phyloP scores from a whole-genome alignment of 1,140 invertebrate species.

The Drosophila elegans region DNA sequence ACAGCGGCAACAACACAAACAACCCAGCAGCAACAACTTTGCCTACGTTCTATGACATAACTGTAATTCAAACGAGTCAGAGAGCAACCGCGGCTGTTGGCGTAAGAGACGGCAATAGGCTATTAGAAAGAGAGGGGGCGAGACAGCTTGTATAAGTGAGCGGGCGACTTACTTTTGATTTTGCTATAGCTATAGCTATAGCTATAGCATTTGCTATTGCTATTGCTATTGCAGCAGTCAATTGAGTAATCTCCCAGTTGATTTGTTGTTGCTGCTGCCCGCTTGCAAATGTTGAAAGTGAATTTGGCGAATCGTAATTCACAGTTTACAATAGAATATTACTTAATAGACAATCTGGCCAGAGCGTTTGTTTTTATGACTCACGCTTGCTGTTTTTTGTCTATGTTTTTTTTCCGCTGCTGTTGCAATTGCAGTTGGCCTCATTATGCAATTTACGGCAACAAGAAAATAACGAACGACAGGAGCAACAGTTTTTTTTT shows the following conservation, averaged over 20 bases:
- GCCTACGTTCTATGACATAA: constrained; percentile 81
- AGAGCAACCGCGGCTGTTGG: constrained; percentile 44
- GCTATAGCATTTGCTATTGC: constrained; percentile 1
- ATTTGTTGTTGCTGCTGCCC: constrained; percentile 45
- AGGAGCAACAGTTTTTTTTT: constrained; percentile 7
- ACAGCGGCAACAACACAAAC: constrained; percentile 19
- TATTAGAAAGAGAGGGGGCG: constrained; percentile 20
- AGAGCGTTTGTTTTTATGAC: constrained; percentile 44
- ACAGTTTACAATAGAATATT: constrained; percentile 80
- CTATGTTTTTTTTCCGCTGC: background rate
- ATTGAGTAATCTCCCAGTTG: constrained; percentile 70
- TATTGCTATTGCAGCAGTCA: constrained; percentile 46
- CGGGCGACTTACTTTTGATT: constrained; percentile 74
- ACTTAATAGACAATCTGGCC: constrained; percentile 68
- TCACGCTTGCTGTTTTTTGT: constrained; percentile 33
- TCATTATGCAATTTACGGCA: constrained; percentile 73
- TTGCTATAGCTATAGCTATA: constrained; percentile 31
- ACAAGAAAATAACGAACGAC: constrained; percentile 38
- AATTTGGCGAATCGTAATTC: constrained; percentile 73
- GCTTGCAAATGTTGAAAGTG: constrained; percentile 77
- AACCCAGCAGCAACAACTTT: constrained; percentile 44
- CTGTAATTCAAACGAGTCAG: constrained; percentile 78
- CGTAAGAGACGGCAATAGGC: constrained; percentile 37
- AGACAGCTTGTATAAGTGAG: constrained; percentile 50
- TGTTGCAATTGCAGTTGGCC: constrained; percentile 48